Conservation (phyloP, 2,113 vertebrate species). For the Meles meles region DNA sequence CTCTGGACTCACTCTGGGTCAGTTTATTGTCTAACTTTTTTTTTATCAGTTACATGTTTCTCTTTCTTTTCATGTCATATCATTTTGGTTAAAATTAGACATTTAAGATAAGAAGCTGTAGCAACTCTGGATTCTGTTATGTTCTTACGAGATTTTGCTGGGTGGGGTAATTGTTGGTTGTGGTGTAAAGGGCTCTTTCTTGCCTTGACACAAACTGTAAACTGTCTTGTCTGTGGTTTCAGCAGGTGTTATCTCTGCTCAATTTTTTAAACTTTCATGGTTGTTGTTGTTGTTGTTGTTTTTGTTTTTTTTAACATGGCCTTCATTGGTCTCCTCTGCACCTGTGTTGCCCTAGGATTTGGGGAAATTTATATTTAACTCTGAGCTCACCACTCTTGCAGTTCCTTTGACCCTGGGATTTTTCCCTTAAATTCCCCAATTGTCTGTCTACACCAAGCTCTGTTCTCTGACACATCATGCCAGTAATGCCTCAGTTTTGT, state of each 20-base stretch:
- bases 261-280: neutral
- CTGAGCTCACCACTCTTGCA: neutral
- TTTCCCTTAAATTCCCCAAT: neutral
- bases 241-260: neutral
- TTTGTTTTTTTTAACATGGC: neutral
- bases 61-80: neutral
- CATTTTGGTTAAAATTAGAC: neutral
- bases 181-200: neutral
- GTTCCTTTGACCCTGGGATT: neutral
- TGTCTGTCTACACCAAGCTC: neutral
- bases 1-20: neutral
- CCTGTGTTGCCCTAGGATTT: neutral
- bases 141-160: neutral
- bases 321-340: neutral
- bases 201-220: neutral
- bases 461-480: neutral
- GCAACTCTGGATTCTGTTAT: slow-evolving; percentile 17
- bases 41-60: neutral
- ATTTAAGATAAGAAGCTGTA: neutral
- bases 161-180: neutral
- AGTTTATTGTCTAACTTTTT: neutral
- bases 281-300: neutral
- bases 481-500: neutral
- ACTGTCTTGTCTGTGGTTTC: neutral
- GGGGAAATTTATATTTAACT: neutral